Evolutionary conservation across 2,113 vertebrate genomes (phyloP).

Genomic region (Dryoscopus gambensis): DNA sequence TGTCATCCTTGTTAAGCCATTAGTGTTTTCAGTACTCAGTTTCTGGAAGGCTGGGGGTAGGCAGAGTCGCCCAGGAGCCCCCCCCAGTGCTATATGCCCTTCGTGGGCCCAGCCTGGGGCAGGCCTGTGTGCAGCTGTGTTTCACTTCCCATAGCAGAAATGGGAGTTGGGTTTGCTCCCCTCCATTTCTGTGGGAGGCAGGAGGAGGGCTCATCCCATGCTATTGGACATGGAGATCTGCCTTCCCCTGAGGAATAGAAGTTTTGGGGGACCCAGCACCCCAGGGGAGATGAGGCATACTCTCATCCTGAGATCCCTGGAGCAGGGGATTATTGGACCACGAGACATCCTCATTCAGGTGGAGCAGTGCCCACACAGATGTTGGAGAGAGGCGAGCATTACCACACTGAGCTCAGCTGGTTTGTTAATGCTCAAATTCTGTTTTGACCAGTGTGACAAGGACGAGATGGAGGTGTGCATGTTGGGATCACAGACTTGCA

Average conservation of each 20-base stretch:
- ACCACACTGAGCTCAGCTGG: background rate
- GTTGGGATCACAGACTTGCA: background rate
- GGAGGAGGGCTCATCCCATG: background rate
- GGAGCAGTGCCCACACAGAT: background rate
- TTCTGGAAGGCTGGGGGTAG: background rate
- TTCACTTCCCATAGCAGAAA: background rate
- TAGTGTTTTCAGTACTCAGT: background rate
- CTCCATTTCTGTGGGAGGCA: background rate
- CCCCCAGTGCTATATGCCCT: background rate
- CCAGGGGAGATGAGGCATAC: background rate
- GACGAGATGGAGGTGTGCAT: background rate
- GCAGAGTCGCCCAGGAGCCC: background rate
- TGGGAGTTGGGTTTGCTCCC: background rate
- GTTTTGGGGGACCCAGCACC: background rate
- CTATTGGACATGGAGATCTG: background rate
- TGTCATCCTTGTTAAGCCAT: background rate
- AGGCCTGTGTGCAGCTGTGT: background rate
- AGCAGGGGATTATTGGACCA: background rate
- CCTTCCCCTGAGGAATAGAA: background rate
- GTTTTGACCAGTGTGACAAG: rapidly evolving
- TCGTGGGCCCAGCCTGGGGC: background rate
- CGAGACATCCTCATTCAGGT: rapidly evolving
- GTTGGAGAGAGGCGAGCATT: background rate
- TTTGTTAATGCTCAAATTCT: background rate
- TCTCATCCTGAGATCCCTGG: rapidly evolving